Evolutionary conservation across 2,888 invertebrate genomes (phyloP), one percentile per base, ranked within the genome.

Genomic region (Acronicta leporina): DNA sequence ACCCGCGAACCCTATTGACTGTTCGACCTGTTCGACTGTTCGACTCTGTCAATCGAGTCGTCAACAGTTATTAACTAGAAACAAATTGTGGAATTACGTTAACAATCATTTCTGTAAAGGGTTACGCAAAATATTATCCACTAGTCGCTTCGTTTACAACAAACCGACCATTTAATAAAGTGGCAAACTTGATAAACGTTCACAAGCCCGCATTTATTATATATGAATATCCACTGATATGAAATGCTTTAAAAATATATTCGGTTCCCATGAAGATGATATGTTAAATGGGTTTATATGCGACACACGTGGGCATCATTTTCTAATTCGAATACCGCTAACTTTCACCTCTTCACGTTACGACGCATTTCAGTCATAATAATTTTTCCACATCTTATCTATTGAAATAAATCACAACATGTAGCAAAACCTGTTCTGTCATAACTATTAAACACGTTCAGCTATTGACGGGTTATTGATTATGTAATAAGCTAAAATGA

Each of bases 401-500:
- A 20, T 50, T 9, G 15, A 45, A 44, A 77, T 74, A 77, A 74
- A 77, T 79, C 75, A 77, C 64, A 59, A 33, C 64, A 59, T 38
- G 50, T 45, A 7, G 48, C 38, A 40, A 57, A 68, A 79, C 74
- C 62, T 66, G 76, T 73, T 67, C 16, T 79, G 69, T 78, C 69
- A 75, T 78, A 70, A 75, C 77, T 79, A 70, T 73, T 75, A 70
- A 79, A 57, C 40, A 55, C 27, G 53, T 59, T 63, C 63, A 56
- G 50, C 53, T 57, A 69, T 76, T 75, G 66, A 56, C 60, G 48
- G 27, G 78, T 78, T 89, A 91, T 89, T 86, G 87, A 89, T 87
- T 83, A 80, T 77, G 76, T 81, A 80, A 87, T 85, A 87, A 86
- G 84, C 76, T 85, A 84, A 88, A 71, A 88, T 87, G 86, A 89